A percentile compares a stretch with the other conserved stretches of the same genome.
These are phyloP conservation scores for Campoletis raptor DNA, from an alignment of 2,888 invertebrate species.

Conservation along the genomic window DNA sequence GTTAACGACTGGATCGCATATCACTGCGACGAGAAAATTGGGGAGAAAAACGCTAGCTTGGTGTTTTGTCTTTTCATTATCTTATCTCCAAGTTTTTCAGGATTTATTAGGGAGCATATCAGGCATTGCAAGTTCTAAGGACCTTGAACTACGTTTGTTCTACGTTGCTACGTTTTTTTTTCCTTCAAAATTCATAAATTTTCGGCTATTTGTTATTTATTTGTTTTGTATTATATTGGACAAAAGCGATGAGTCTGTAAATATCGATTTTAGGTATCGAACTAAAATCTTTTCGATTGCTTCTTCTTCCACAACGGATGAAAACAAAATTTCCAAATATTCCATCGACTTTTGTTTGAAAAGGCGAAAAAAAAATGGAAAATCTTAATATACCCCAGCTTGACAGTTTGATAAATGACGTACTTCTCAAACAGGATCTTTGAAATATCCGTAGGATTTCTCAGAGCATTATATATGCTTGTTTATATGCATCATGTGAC, in stretches of 20 bases:
- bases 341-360: background rate
- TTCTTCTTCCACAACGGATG: background rate
- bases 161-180: background rate
- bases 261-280: background rate
- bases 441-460: background rate
- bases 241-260: background rate
- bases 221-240: background rate
- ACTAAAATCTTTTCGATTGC: background rate
- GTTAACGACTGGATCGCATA: conserved; percentile 40
- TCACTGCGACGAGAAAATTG: conserved; percentile 20
- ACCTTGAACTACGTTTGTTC: background rate
- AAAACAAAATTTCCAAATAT: background rate
- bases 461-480: background rate
- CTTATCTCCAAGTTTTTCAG: conserved; percentile 21
- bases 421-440: background rate
- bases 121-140: background rate
- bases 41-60: conserved; percentile 1
- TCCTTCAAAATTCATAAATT: background rate
- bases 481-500: background rate
- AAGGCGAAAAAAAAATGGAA: background rate
- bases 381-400: background rate
- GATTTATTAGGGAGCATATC: background rate
- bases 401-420: background rate
- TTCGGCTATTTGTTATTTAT: background rate
- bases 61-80: conserved; percentile 29